Evolutionary conservation across 2,888 invertebrate species (phyloP).

Genomic region (Tholera decimalis): DNA sequence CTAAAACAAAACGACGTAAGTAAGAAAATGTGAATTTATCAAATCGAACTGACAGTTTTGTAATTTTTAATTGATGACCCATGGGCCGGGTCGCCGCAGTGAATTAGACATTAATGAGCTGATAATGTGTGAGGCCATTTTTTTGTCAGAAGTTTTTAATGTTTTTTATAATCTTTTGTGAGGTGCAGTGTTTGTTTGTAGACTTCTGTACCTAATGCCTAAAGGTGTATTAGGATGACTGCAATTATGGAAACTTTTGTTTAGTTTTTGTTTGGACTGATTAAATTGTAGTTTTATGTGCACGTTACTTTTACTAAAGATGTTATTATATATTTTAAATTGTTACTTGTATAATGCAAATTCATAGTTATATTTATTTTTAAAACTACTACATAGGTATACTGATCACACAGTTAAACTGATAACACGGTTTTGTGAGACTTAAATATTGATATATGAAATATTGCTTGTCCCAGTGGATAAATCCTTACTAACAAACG

Average conservation of each 20-base stretch:
- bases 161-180: slow-evolving; percentile 50
- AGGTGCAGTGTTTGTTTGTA: slow-evolving; percentile 44
- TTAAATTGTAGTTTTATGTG: slow-evolving; percentile 2
- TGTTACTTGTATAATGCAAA: too few relatives aligned
- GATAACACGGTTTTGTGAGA: too few relatives aligned
- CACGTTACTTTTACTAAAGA: not conserved
- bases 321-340: too few relatives aligned
- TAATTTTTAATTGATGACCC: slow-evolving; percentile 83
- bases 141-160: slow-evolving; percentile 69
- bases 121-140: slow-evolving; percentile 81
- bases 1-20: slow-evolving; percentile 78
- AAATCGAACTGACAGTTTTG: slow-evolving; percentile 79
- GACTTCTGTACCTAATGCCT: slow-evolving; percentile 49
- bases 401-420: too few relatives aligned
- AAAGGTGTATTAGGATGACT: slow-evolving; percentile 37
- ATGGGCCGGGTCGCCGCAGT: slow-evolving; percentile 80
- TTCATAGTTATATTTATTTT: too few relatives aligned
- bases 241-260: not conserved
- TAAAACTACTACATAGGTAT: too few relatives aligned
- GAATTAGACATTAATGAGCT: slow-evolving; percentile 83
- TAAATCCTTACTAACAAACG: too few relatives aligned
- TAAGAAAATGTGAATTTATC: slow-evolving; percentile 81
- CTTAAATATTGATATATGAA: too few relatives aligned
- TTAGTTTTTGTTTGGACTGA: not conserved
- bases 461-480: too few relatives aligned